Percentiles rank a stretch among this genome's conserved stretches.
Evolutionary conservation across 1,140 invertebrate genomes (phyloP).

Genomic region (Pogonomyrmex californicus): DNA sequence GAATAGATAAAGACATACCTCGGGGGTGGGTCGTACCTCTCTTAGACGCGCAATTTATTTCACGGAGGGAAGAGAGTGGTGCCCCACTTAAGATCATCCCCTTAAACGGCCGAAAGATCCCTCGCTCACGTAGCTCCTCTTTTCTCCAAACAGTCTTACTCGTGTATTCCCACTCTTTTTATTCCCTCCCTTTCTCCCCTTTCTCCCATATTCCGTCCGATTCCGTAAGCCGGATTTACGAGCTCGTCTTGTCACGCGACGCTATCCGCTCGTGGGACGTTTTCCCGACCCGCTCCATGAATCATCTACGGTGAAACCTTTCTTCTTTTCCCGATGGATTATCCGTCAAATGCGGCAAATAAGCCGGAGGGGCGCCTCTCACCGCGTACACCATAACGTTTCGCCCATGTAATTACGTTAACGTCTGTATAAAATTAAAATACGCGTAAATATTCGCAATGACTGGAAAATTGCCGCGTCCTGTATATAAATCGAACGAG

Average conservation of each 20-base stretch:
- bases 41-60: constrained; percentile 38
- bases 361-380: background rate
- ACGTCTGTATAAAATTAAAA: constrained; percentile 11
- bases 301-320: constrained; percentile 22
- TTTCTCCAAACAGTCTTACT: background rate
- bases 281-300: constrained; percentile 30
- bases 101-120: constrained; percentile 29
- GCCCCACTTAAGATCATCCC: constrained; percentile 34
- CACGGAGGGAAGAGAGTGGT: background rate
- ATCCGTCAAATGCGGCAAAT: constrained; percentile 20
- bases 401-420: constrained; percentile 20
- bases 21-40: background rate
- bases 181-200: background rate
- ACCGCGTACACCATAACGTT: background rate
- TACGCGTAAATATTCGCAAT: constrained; percentile 35
- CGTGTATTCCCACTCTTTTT: background rate
- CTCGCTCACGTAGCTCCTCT: constrained; percentile 15
- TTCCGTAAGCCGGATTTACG: constrained; percentile 58
- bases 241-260: constrained; percentile 33
- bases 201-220: constrained; percentile 30
- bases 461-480: constrained; percentile 25
- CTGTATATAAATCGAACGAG: constrained; percentile 1
- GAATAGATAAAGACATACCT: background rate
- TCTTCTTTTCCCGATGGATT: constrained; percentile 40
- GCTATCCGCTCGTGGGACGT: constrained; percentile 43